Evolutionary conservation across 2,888 invertebrate genomes (phyloP).

Genomic region (Lepidocyrtinus sp.): DNA sequence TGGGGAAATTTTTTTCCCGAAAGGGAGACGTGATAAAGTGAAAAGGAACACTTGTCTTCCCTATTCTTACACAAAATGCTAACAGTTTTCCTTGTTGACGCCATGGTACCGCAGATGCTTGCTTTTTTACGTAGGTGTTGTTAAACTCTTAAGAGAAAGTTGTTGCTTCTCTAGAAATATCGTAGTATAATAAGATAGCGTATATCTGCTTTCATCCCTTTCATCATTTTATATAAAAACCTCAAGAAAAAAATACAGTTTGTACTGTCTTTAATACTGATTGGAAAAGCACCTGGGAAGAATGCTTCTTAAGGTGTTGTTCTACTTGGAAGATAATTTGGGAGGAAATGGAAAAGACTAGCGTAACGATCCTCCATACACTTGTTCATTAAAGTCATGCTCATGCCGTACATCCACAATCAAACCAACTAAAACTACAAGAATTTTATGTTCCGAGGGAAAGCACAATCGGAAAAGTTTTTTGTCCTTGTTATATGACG

Average conservation of each 20-base stretch:
- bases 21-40: neutral
- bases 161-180: neutral
- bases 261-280: no score
- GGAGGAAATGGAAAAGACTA: neutral
- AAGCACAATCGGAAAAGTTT: no score
- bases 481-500: no score
- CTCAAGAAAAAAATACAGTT: no score
- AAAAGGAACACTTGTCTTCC: neutral
- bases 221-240: no score
- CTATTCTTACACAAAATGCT: neutral
- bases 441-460: no score
- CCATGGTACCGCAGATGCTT: neutral
- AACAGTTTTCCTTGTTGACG: neutral
- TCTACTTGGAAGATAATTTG: neutral
- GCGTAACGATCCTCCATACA: no score
- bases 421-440: no score
- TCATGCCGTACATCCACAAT: no score
- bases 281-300: no score
- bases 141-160: neutral
- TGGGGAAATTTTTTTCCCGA: neutral
- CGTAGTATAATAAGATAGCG: neutral
- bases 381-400: no score
- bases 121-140: neutral
- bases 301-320: constrained; percentile 27
- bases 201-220: no score